Evolutionary conservation across 2,797 vertebrate species (phyloP), one percentile per base, ranked within the genome.

Genomic region (Gila robusta): DNA sequence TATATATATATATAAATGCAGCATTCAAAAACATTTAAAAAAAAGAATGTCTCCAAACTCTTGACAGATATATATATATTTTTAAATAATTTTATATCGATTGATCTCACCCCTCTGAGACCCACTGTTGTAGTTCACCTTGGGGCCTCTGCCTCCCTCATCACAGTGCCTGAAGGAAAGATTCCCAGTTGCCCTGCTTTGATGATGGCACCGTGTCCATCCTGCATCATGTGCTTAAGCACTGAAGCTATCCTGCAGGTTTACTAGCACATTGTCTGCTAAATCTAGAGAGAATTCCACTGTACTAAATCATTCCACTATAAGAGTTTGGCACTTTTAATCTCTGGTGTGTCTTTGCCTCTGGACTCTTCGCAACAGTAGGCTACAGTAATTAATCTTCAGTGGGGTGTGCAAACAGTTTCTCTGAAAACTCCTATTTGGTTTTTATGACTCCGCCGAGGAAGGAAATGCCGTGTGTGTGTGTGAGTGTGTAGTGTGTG

Each of bases 391-490:
- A 95, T 96, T 96, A 95, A 96, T 96, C 95, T 95, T 95, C 91
- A 88, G 91, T 89, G 92, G 92, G 89, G 91, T 90, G 93, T 93
- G 90, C 92, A 94, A 94, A 94, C 95, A 96, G 95, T 96, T 95
- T 95, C 94, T 96, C 93, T 95, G 95, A 96, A 95, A 96, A 95
- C 93, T 92, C 92, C 92, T 93, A 94, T 96, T 96, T 96, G 94
- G 93, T 94, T 95, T 95, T 96, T 94, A 96, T 94, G 92, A 93
- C 94, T 95, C 95, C 92, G 91, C 92, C 90, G 95, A 95, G 94
- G 91, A 91, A 87, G 90, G 86, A 69, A 79, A 89, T 87, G 91
- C 91, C 88, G 92, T 93, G 94, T 95, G 94, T 94, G 95, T 93
- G 94, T 95, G 95, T 93, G n/a, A n/a, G n/a, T 93, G 94, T 95